Base-by-base conservation (phyloP, 1,140 invertebrate genomes). In the Acromyrmex echinatior region DNA sequence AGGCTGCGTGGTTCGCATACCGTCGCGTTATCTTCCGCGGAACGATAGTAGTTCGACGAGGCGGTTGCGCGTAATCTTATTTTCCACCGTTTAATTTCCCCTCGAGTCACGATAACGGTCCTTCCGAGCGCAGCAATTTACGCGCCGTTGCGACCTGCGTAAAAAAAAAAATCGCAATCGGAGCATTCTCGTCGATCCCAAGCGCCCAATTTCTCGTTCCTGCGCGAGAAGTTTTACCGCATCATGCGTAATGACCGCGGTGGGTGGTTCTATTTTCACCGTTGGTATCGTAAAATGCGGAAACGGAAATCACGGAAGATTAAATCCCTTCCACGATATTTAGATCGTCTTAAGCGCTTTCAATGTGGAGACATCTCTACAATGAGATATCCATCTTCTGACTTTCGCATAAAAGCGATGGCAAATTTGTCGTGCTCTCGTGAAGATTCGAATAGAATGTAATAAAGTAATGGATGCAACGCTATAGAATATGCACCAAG, bases 391-490 rank as follows among this genome's bases (percentile, higher is more conserved):
- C 28, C 60, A 84, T 84, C 80, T 84, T 62, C 39, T 31, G 74
- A 85, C 68, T 87, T 80, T 63, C 18, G n/a, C 31, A 31, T 63
- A 71, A 77, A 60, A 66, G 62, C 35, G 51, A 73, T 81, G 86
- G 81, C 63, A 90, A 91, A 91, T 88, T 90, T 91, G 86, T 91
- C 86, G 77, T 90, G 56, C 86, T 66, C 81, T 91, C 65, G 63
- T 65, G 7, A 86, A 80, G 28, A 71, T 35, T 25, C 71, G 86
- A 21, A 66, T 62, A 49, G 56, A 53, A 65, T 60, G 53, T 90
- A 90, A 91, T 90, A 90, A 81, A 88, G 86, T 91, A 86, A 91
- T 91, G 89, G 90, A 90, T 90, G 82, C 77, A n/a, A 10, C 31
- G 51, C 49, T 73, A 39, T 77, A n/a, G 68, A 77, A 68, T 77